Evolutionary conservation across 2,797 vertebrate genomes (phyloP), one percentile per base, ranked within the genome.

Genomic region (Sebastes vulpes): DNA sequence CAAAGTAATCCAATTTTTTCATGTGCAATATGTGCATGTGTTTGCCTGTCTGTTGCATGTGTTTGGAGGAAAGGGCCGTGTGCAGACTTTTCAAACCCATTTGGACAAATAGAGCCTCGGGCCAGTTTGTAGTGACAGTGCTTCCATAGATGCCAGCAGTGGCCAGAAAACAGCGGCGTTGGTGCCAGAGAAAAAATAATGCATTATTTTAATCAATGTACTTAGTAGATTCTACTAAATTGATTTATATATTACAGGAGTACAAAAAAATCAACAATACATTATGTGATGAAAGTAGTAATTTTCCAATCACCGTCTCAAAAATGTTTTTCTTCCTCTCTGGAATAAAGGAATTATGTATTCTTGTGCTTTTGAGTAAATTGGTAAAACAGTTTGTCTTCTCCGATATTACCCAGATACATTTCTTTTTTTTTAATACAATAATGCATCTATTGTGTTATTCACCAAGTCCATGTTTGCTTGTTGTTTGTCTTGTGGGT

Each of bases 91-190:
- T 66, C 54, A 56, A 77, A 69, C 58, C 52, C 73, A 73, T 71
- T 83, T 61, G 2, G 9, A 85, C 64, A 77, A 84, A 79, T 28
- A 14, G 26, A 82, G 77, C 83, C 80, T n/a, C 1, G 28, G 42
- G 80, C 46, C 69, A 68, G 64, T 77, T 75, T 76, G 42, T 46
- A 54, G 64, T 18, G 63, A 71, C 29, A 63, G 65, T 64, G 72
- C 65, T 53, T 66, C 54, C 28, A 23, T 60, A 25, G 23, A 48
- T 48, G 31, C 26, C 32, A 67, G 65, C 2, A 12, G 65, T 54
- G 72, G 42, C 25, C 60, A 61, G 38, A 59, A 72, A 81, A 72
- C 29, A 65, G 57, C 12, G 9, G 35, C 59, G 26, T n/a, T 59
- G 53, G 26, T 57, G 57, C 46, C 25, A 23, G 28, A 48, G 61